Evolutionary conservation across 2,113 vertebrate genomes (phyloP), one percentile per base, ranked within the genome.

Genomic region (Anas platyrhynchos): DNA sequence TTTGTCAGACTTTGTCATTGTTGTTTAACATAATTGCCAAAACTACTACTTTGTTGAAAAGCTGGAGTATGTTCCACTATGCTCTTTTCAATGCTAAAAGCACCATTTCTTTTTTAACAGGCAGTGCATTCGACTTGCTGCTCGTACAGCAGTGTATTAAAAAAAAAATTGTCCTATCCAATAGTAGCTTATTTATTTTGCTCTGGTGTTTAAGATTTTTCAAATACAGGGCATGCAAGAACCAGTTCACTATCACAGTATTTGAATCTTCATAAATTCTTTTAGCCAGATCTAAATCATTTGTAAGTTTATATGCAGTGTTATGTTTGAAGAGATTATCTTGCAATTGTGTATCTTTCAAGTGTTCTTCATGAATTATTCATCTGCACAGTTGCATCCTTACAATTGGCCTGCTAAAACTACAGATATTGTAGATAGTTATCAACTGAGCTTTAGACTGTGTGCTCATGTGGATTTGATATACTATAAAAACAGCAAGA

Each of bases 401-500:
- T 85, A 81, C 81, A 94, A 92, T 59, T 88, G 38, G 26, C 58
- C 76, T 76, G 44, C 38, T 74, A 56, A 67, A 93, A 86, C 71
- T 94, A 89, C 55, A 86, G 29, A 50, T 72, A 77, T 14, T 50
- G 41, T 81, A 93, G 62, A 44, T 73, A 69, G 20, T 85, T 91
- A 34, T 36, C 74, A 91, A 1, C 61, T 67, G 56, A 32, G 22
- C 22, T 88, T 55, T 86, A 65, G 83, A 84, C 84, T 8, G 5
- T 85, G 83, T 69, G 41, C 41, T 94, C 52, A 13, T 86, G 61
- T 76, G 93, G 79, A 77, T 95, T 96, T 96, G 94, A 84, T 94
- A 83, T 52, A 84, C 44, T 94, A 32, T 91, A 84, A 97, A 96
- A 97, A 54, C 75, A 95, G 68, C 89, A 94, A 93, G 87, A 91